Base-by-base conservation (phyloP, 2,888 invertebrate genomes). In the Vandiemenella viatica region DNA sequence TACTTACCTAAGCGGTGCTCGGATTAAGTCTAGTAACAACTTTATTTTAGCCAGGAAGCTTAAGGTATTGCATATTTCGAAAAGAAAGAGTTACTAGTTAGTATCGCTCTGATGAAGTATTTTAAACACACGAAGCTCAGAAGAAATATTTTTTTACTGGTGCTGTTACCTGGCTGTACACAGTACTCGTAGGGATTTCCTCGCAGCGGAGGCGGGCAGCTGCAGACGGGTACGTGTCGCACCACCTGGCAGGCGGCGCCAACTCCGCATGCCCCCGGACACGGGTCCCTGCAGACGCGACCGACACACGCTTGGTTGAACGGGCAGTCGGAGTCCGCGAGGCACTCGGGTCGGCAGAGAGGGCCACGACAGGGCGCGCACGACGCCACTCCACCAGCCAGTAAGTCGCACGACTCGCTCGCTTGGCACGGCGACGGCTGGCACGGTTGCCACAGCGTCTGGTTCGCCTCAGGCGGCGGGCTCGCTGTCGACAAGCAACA, bases 151-250 rank as follows among this genome's bases (percentile, higher is more conserved):
- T n/a, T n/a, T n/a, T n/a, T n/a, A n/a, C n/a, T n/a, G n/a, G n/a
- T n/a, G n/a, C n/a, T 32, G n/a, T 32, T 32, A 32, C 32, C 32
- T 32, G 32, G 32, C n/a, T 32, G 67, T 55, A 76, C 71, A 59
- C 85, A 86, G 60, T 81, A 79, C 60, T 83, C 83, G 61, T 80
- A 86, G 13, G 86, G 83, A 67, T 86, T 83, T 58, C 86, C 86
- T 57, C 74, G 70, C 45, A 80, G 73, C 44, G 79, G 80, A 50
- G 71, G 64, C 49, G 75, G 74, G 61, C 84, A 85, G 45, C 74
- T 72, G 62, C 86, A 86, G 43, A 83, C 74, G 10, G 85, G 85
- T 53, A 77, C 75, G 58, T 85, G 85, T 48, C 76, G 71, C 54
- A 82, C 75, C n/a, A 80, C 79, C 32, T 69, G 69, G 61, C 85